Base-by-base conservation (phyloP, 37 sponge, comb jelly and placozoan genomes). In the Aplysina aerophoba region DNA sequence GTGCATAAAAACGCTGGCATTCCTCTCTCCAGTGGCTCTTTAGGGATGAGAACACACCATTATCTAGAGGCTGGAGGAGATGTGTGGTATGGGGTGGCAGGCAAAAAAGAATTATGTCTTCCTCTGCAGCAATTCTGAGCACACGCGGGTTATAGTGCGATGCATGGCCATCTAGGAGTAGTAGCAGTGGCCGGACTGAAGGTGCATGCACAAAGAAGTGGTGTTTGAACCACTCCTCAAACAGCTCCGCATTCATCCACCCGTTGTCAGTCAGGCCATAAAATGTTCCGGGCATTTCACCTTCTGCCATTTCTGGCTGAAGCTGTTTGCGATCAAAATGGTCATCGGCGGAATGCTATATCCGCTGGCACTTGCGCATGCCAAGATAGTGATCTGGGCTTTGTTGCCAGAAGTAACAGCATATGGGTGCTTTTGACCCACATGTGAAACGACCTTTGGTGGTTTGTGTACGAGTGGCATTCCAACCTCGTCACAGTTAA, bases 111-210 rank as follows among this genome's bases (percentile, higher is more conserved):
- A 87, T 72, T 1, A 90, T 81, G 3, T 65, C 58, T 21, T 88
- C 35, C 22, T 81, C 68, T 11, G 94, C 90, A 59, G 94, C 94
- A 57, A 30, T 41, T 2, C 79, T 19, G 14, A 93, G 73, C 0
- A 31, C 15, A 0, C 39, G 59, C 1, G 88, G 88, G 19, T 40
- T 16, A 81, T 73, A 93, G 30, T 93, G 94, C 4, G 85, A 73
- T 33, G 94, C 87, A 59, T 93, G 94, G 1, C 94, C 94, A 85
- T 93, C 90, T 64, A 93, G 13, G 24, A 92, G 38, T 30, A 93
- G 67, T 0, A 93, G 79, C 14, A 93, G 68, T 0, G 94, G 89
- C 0, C 89, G 40, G 5, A 28, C 54, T 30, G 79, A 0, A 31
- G 84, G 84, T 59, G 89, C 82, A 85, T 89, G 21, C 6, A 28